Base-by-base conservation (phyloP, 2,113 vertebrate species). In the Pterocles gutturalis region DNA sequence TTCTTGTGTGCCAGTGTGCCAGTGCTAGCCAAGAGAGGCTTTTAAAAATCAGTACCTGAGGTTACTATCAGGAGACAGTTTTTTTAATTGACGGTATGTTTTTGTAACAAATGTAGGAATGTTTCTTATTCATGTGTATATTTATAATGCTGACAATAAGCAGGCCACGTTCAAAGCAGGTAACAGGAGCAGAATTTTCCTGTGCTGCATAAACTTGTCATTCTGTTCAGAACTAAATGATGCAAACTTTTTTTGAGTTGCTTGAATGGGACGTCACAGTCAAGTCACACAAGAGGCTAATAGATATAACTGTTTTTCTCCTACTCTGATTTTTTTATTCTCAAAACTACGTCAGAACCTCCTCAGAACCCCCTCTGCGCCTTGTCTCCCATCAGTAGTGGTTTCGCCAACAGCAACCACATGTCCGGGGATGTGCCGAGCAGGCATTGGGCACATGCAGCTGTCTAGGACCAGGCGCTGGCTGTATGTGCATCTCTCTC, bases 401-500 rank as follows among this genome's bases (percentile, higher is more conserved):
- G 7, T 26, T n/a, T 43, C 54, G 25, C 34, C 55, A 38, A 25
- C 31, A 66, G n/a, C n/a, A 38, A 36, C 49, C 38, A 24, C 2
- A 0, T 48, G 31, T 61, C 49, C 19, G 34, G 20, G 17, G 38
- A 36, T 0, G 3, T 16, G 7, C 2, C 6, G 48, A 28, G 20
- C 8, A 0, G 0, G 24, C 5, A 3, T 8, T 22, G 7, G 36
- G 53, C 9, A n/a, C 9, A 3, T 2, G 4, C 29, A 7, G 67
- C n/a, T 5, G 1, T 11, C 3, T 20, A 28, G 57, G 38, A 57
- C n/a, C 41, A 11, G 29, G 48, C 7, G 20, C 51, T 36, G 2
- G 8, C 2, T 18, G 43, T 34, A 11, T 49, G 11, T 1, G 3
- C 20, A 10, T 34, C 20, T 49, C 38, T 65, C 36, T 29, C 65